phyloP scores from a whole-genome alignment of 2,113 vertebrate genomes.

The Hydrolagus affinis region DNA sequence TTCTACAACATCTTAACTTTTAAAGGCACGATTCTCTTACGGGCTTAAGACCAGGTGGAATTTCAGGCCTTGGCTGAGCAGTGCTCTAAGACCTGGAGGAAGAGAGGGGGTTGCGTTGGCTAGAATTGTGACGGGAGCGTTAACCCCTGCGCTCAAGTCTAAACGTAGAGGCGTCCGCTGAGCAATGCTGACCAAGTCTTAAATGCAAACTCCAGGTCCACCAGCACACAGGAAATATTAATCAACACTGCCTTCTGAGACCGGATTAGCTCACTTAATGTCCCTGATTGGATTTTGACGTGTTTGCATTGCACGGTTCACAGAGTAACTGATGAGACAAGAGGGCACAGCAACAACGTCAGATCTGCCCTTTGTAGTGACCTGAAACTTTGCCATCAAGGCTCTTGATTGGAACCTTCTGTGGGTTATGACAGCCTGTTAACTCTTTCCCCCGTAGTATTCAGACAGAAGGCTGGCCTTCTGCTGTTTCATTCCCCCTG shows the following conservation, averaged over 20 bases:
- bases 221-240: slow-evolving; percentile 37
- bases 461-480: background rate
- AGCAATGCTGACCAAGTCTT: background rate
- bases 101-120: no score
- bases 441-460: background rate
- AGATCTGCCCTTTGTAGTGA: slow-evolving; percentile 51
- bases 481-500: background rate
- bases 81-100: no score
- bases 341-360: slow-evolving; percentile 47
- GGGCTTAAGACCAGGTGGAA: no score
- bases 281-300: slow-evolving; percentile 45
- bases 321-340: slow-evolving; percentile 46
- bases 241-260: slow-evolving; percentile 36
- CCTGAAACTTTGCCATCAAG: slow-evolving; percentile 45
- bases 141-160: no score
- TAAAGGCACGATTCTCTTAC: no score
- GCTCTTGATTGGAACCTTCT: slow-evolving; percentile 63
- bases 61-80: no score
- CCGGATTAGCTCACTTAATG: slow-evolving; percentile 48
- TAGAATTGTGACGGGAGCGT: no score
- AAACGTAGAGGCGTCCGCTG: no score
- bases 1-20: no score
- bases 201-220: background rate
- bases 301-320: slow-evolving; percentile 58
- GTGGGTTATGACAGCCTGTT: slow-evolving; percentile 41